phyloP scores from a whole-genome alignment of 2,888 invertebrate genomes.

The Pseudococcus jackbeardsleyi region DNA sequence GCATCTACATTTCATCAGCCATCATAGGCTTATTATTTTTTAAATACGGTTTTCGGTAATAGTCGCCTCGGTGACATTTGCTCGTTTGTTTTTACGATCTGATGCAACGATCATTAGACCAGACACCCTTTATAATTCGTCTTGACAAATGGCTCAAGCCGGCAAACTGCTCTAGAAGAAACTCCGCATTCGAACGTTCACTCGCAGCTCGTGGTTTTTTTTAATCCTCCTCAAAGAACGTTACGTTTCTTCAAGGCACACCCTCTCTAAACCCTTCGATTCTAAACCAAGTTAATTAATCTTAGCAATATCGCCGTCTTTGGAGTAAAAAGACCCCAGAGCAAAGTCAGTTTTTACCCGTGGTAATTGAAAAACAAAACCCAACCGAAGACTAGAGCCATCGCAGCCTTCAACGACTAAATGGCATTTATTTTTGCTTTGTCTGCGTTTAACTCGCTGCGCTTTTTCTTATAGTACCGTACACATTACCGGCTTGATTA shows the following conservation, averaged over 20 bases:
- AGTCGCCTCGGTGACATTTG: conserved; percentile 31
- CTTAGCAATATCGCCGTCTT: background rate
- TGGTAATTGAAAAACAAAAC: conserved; percentile 37
- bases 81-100: conserved; percentile 53
- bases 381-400: conserved; percentile 15
- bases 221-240: background rate
- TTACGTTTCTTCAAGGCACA: background rate
- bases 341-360: conserved; percentile 9
- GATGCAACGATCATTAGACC: conserved; percentile 30
- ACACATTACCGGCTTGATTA: conserved; percentile 48
- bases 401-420: conserved; percentile 22
- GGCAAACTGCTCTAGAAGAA: background rate
- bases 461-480: conserved; percentile 2
- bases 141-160: background rate
- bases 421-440: conserved; percentile 55
- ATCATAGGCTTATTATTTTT: background rate
- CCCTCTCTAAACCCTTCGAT: background rate
- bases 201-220: background rate
- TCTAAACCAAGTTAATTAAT: background rate
- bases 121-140: background rate
- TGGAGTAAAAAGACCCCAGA: background rate
- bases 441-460: conserved; percentile 50
- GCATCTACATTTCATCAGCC: background rate
- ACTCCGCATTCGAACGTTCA: background rate
- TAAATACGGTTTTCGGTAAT: conserved; percentile 16